Conservation (phyloP, 1,140 invertebrate genomes). For the Dysdera silvatica region DNA sequence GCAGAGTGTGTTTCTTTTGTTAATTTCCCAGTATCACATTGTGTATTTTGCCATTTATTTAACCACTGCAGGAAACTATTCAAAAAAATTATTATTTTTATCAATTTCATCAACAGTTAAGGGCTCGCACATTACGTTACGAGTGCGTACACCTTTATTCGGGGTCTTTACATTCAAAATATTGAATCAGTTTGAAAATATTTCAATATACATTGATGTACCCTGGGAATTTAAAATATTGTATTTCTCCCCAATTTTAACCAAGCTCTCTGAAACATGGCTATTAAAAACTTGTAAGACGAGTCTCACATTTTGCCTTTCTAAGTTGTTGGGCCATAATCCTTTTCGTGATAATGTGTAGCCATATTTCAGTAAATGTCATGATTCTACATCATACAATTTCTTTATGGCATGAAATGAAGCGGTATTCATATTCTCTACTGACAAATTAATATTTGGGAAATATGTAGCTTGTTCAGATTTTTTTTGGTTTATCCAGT, state of each 20-base stretch:
- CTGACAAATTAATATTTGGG: too few relatives aligned
- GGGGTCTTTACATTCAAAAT: neutral
- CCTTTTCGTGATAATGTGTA: too few relatives aligned
- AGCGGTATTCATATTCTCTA: too few relatives aligned
- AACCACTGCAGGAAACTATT: neutral
- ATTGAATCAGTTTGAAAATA: neutral
- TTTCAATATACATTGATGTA: neutral
- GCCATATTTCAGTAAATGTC: too few relatives aligned
- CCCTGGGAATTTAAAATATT: neutral
- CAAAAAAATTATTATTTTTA: slow-evolving; percentile 4
- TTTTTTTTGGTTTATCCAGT: too few relatives aligned
- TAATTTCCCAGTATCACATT: neutral
- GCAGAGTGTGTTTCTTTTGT: slow-evolving; percentile 19
- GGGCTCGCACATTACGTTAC: neutral
- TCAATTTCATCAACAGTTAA: neutral
- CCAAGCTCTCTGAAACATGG: too few relatives aligned
- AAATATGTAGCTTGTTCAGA: too few relatives aligned
- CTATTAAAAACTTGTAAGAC: too few relatives aligned
- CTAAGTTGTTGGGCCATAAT: too few relatives aligned
- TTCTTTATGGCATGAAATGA: too few relatives aligned
- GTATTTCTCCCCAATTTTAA: neutral
- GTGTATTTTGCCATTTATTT: neutral
- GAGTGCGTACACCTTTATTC: neutral
- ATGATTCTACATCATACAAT: too few relatives aligned
- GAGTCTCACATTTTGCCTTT: too few relatives aligned